These are phyloP conservation scores for Steinernema khuongi DNA, from an alignment of 1,140 invertebrate species.

Conservation along the genomic window DNA sequence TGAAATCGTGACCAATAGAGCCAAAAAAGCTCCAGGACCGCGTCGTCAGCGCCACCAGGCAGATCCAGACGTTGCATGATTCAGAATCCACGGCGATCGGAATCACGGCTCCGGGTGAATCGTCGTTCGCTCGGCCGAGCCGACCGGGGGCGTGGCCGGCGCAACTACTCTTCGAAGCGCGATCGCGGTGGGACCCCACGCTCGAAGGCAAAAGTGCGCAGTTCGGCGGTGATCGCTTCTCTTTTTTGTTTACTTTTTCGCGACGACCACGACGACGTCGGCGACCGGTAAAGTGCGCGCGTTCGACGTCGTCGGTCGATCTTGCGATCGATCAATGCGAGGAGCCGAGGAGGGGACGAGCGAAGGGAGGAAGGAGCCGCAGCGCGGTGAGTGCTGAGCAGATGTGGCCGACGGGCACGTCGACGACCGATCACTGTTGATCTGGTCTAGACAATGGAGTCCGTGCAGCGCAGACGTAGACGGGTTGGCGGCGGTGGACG, in stretches of 20 bases:
- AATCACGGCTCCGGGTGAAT: background rate
- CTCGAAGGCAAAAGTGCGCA: constrained; percentile 1
- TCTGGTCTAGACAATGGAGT: no score
- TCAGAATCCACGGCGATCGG: background rate
- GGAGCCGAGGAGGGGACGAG: no score
- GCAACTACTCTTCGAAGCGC: background rate
- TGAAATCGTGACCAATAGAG: background rate
- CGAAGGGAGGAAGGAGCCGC: no score
- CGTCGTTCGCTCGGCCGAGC: background rate
- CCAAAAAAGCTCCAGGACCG: background rate
- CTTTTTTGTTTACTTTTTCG: constrained; percentile 16
- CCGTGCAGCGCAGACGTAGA: no score
- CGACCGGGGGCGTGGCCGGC: background rate
- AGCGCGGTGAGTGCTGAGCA: no score
- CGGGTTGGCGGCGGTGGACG: no score
- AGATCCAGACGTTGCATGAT: no score
- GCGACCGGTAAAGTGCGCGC: background rate
- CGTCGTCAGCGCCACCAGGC: background rate
- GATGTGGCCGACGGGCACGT: no score
- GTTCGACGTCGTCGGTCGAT: background rate
- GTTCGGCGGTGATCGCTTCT: background rate
- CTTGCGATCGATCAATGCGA: no score
- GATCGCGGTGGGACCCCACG: constrained; percentile 3
- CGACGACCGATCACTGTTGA: no score
- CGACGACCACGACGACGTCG: background rate